Conservation (phyloP, 1,140 invertebrate genomes). For the Hormaphis cornu region DNA sequence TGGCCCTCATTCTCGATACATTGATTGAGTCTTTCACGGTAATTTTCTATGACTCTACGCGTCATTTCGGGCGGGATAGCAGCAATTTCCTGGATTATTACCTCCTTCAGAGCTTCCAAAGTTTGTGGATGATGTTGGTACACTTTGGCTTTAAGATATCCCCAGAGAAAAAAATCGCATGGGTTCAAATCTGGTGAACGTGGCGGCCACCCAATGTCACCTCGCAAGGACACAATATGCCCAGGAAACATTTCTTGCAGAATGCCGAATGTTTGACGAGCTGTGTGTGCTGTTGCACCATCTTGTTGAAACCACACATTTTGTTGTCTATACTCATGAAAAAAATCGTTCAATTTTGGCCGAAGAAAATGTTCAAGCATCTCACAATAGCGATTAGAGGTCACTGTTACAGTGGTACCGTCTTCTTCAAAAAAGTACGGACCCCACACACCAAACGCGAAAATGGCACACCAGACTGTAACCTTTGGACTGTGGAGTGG, state of each 20-base stretch:
- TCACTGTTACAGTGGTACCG: neutral
- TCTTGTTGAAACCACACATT: too few relatives aligned
- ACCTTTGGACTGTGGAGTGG: slow-evolving; percentile 20
- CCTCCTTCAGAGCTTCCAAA: slow-evolving; percentile 37
- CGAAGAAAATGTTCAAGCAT: neutral
- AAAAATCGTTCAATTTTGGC: too few relatives aligned
- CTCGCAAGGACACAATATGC: slow-evolving; percentile 37
- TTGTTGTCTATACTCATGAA: too few relatives aligned
- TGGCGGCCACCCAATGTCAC: slow-evolving; percentile 36
- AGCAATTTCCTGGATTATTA: slow-evolving; percentile 14
- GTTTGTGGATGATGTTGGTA: slow-evolving; percentile 36
- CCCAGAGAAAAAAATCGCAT: too few relatives aligned
- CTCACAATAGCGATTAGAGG: neutral
- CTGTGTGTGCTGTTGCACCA: too few relatives aligned
- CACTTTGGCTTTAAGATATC: too few relatives aligned
- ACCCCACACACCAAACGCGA: neutral
- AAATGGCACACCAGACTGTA: slow-evolving; percentile 24
- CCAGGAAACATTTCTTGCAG: slow-evolving; percentile 3
- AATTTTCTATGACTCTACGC: too few relatives aligned
- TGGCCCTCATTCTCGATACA: too few relatives aligned
- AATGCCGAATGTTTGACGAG: neutral
- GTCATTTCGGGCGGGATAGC: too few relatives aligned
- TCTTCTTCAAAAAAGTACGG: neutral
- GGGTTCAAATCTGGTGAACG: slow-evolving; percentile 37
- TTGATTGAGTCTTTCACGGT: too few relatives aligned